Percentiles rank a stretch among this genome's conserved stretches.
phyloP scores from a whole-genome alignment of 2,888 invertebrate genomes.

The Pseudoips prasinana region DNA sequence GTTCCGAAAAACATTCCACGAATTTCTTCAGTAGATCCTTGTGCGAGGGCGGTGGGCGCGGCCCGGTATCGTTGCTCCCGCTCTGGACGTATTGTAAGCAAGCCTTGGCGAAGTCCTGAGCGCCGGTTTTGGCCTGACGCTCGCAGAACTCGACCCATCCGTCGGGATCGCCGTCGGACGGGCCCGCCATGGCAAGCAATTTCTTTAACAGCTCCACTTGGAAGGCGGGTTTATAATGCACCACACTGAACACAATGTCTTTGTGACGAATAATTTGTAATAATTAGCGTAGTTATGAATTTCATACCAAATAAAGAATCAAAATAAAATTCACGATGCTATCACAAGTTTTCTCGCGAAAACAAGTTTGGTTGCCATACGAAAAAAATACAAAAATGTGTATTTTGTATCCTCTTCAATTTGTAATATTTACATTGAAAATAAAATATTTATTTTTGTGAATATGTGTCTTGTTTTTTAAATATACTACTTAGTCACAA shows the following conservation, averaged over 20 bases:
- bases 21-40: constrained; percentile 91
- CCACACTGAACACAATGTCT: constrained; percentile 46
- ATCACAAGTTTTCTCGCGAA: constrained; percentile 68
- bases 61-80: constrained; percentile 84
- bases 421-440: too few relatives aligned
- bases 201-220: constrained; percentile 79
- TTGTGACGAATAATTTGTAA: constrained; percentile 29
- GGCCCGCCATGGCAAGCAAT: constrained; percentile 78
- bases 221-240: constrained; percentile 44
- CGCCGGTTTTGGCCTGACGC: constrained; percentile 92
- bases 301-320: constrained; percentile 61
- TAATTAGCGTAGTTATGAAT: constrained; percentile 35
- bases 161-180: constrained; percentile 83
- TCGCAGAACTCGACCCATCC: constrained; percentile 93
- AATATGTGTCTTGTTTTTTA: too few relatives aligned
- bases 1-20: constrained; percentile 91
- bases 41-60: constrained; percentile 85
- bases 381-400: constrained; percentile 33
- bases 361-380: constrained; percentile 72
- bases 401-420: too few relatives aligned
- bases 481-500: too few relatives aligned
- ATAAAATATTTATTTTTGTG: too few relatives aligned
- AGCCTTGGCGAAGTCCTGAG: constrained; percentile 93
- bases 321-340: constrained; percentile 74
- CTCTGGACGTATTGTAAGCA: constrained; percentile 90